Evolutionary conservation across 2,113 vertebrate species (phyloP), one percentile per base, ranked within the genome.

Genomic region (Megaceryle maxima): DNA sequence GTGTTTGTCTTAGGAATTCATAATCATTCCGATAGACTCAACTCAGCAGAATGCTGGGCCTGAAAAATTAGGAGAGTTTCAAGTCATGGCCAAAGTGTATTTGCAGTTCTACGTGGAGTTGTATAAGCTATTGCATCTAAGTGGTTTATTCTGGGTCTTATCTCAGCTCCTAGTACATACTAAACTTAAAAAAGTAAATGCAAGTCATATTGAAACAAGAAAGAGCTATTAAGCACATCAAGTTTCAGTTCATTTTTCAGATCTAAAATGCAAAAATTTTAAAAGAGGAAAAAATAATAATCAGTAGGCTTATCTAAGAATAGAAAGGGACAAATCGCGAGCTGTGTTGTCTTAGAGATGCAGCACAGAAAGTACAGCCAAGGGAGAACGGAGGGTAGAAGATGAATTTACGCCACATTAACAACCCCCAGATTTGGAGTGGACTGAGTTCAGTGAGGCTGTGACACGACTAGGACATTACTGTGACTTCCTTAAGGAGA

Each of bases 351-450:
- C 86, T 82, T 68, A 70, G 83, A 92, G 92, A 90, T 64, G 88
- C 69, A 92, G 95, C 88, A 96, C 86, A 94, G 69, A 94, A 96
- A 96, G 94, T 95, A 94, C 95, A 94, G 93, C 89, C 94, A 97
- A 94, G 74, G 68, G 29, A 75, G 75, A 93, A 60, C 0, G 0
- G 56, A 94, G 83, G 66, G 64, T n/a, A 86, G 62, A 79, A 64
- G 59, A 86, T 44, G 63, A 93, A 75, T 64, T 94, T 83, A 81
- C 1, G 1, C 60, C 77, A 96, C 83, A 69, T 88, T 90, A 83
- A 69, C 56, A 94, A 72, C 21, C 15, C 76, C 26, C 53, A 70
- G 80, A 94, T 94, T 88, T 93, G 83, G 86, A 87, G 48, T 16
- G 18, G 51, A 87, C 74, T 15, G 62, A 83, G 56, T 63, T 75